Base-by-base conservation (phyloP, 1,140 invertebrate genomes). In the Hypsibius dujardini region DNA sequence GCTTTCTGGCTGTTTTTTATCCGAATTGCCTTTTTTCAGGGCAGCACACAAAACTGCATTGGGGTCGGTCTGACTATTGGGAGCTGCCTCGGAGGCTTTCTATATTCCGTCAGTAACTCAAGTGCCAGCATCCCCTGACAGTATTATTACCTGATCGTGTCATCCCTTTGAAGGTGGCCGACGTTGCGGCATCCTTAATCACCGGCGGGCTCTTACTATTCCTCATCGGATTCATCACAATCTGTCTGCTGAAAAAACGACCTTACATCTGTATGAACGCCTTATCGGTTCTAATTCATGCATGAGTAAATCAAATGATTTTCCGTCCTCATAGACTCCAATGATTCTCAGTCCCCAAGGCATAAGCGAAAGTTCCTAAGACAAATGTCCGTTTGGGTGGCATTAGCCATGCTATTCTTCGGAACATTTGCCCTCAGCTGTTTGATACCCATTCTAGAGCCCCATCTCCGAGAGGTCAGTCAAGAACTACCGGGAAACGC, bases 1-100 rank as follows among this genome's bases (percentile, higher is more conserved):
- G n/a, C n/a, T n/a, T n/a, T n/a, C n/a, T n/a, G n/a, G n/a, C n/a
- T n/a, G n/a, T n/a, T n/a, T n/a, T n/a, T n/a, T n/a, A n/a, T n/a
- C n/a, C 3, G 62, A 3, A 67, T 67, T 3, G 62, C 45, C 45
- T 67, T 7, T 67, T 3, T 67, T 67, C 62, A 67, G 62, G 62
- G 62, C 7, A 67, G 62, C 42, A 42, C 42, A 3, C 62, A 14
- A 7, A 67, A 7, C 7, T 67, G 62, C 42, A 42, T 67, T 67
- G 62, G 62, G 42, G 42, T 67, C 62, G 62, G 62, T 42, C 7
- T 67, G 7, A 67, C 62, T 7, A 7, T 67, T 42, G 62, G 62
- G 3, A 42, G 7, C 7, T 7, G 7, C 7, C 7, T 67, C 3
- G 62, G 7, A 14, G 62, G 62, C 3, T 7, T 42, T 7, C 62